Evolutionary conservation across 1,140 invertebrate genomes (phyloP), one percentile per base, ranked within the genome.

Genomic region (Forficula auricularia): DNA sequence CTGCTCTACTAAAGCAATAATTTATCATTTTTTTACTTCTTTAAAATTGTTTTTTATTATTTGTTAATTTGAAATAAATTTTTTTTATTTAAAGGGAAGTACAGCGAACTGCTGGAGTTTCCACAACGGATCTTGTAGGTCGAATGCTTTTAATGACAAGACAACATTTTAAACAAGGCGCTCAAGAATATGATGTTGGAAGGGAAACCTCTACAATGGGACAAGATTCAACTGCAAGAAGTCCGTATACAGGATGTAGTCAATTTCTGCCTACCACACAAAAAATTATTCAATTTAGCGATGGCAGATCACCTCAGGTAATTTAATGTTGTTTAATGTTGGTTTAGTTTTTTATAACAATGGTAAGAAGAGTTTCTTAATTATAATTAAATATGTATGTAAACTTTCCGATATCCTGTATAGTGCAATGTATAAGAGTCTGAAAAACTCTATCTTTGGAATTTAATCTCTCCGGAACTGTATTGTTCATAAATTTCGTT

Each of bases 231-330:
- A 67, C 75, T 9, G 87, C 88, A 2, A 68, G 81, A 33, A 91
- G 84, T 52, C 95, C 95, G 0, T 99, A 87, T 76, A 98, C 95
- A 6, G 89, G 90, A 3, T 91, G 94, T 54, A 95, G 89, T 12
- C 91, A 98, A 62, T 98, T 98, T 65, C 66, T 98, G 46, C 91
- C 94, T 1, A 98, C 95, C 0, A 95, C 94, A 16, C 80, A 90
- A 57, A 95, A 96, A 60, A 98, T 99, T 42, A 92, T 95, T 53
- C 92, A 98, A 57, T 96, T 97, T 57, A 90, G 88, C 43, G 89
- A 91, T 62, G 89, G 89, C 4, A 81, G 87, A 52, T 75, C 84
- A 49, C 89, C 90, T 12, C 79, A 68, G 53, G 67, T 68, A 51
- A 40, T n/a, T n/a, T n/a, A n/a, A n/a, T n/a, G n/a, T n/a, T n/a